phyloP scores from a whole-genome alignment of 1,140 invertebrate species.

The Heliconius nattereri region DNA sequence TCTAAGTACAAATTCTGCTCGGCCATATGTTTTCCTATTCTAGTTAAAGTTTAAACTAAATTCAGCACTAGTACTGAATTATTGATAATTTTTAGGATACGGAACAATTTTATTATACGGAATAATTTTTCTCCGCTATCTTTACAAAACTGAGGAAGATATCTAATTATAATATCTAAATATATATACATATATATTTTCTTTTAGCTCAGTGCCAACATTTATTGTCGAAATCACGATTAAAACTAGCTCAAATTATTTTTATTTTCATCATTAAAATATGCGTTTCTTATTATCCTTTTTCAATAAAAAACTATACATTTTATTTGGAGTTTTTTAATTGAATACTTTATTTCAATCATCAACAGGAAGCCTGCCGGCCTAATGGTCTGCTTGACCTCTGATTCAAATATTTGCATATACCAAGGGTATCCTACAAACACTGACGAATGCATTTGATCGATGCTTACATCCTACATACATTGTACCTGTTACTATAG shows the following conservation, averaged over 20 bases:
- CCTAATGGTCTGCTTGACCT: conserved; percentile 3
- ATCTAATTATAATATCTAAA: no score
- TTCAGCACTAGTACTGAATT: no score
- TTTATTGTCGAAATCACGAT: background rate
- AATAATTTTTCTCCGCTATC: no score
- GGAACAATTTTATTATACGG: background rate
- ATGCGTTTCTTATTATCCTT: background rate
- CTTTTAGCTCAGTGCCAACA: background rate
- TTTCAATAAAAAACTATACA: background rate
- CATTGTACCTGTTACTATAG: background rate
- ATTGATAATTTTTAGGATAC: background rate
- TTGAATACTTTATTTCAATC: conserved; percentile 1
- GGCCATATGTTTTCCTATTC: no score
- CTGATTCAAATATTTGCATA: background rate
- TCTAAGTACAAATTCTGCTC: no score
- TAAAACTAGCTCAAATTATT: background rate
- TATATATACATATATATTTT: no score
- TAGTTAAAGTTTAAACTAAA: no score
- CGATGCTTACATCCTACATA: background rate
- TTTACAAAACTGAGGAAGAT: background rate
- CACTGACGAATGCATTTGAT: background rate
- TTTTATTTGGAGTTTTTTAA: background rate
- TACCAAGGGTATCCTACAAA: background rate
- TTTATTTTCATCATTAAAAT: background rate
- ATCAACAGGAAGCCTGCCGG: conserved; percentile 1